These are phyloP conservation scores for Cecropterus lyciades DNA, from an alignment of 1,140 invertebrate genomes.

Conservation along the genomic window DNA sequence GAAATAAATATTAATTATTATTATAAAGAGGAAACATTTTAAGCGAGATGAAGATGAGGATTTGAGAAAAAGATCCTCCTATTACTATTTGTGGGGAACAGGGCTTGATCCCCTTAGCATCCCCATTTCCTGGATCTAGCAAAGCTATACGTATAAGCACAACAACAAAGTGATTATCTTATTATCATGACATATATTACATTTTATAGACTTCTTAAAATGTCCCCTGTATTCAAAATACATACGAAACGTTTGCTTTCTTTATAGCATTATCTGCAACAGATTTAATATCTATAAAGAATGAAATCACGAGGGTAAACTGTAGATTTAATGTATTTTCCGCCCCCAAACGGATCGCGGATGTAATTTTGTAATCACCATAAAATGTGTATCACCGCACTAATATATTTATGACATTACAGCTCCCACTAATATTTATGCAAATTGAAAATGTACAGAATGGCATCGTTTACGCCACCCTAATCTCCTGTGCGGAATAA, in stretches of 20 bases:
- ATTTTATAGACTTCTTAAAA: neutral
- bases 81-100: no score
- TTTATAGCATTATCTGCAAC: conserved; percentile 4
- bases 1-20: no score
- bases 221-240: neutral
- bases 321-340: conserved; percentile 47
- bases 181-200: no score
- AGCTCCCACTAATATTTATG: conserved; percentile 82
- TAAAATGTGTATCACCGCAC: conserved; percentile 81
- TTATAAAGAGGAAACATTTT: no score
- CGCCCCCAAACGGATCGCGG: conserved; percentile 51
- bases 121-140: no score
- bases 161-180: no score
- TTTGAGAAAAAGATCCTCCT: no score
- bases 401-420: conserved; percentile 83
- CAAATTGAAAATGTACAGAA: conserved; percentile 82
- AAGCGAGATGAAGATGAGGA: no score
- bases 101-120: no score
- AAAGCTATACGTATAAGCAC: no score
- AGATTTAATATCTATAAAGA: conserved; percentile 32
- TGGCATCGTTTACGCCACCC: conserved; percentile 73
- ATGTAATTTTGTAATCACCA: conserved; percentile 80
- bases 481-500: conserved; percentile 60
- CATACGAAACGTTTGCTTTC: neutral
- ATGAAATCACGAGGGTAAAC: conserved; percentile 34